Base-by-base conservation (phyloP, 2,888 invertebrate genomes). In the Tanypteryx hageni region DNA sequence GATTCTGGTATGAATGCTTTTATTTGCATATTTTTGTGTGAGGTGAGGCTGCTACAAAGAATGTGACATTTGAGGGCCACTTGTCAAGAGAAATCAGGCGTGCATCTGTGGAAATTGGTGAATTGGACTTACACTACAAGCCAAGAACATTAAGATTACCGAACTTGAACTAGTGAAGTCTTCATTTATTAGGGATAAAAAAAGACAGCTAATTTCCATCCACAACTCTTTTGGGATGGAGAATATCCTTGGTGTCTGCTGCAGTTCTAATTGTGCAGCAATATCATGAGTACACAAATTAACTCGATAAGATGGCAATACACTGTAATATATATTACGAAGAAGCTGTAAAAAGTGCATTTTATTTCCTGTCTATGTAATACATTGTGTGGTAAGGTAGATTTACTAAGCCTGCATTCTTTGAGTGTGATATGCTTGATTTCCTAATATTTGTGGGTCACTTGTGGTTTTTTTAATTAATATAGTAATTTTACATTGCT, bases 21-120 rank as follows among this genome's bases (percentile, higher is more conserved):
- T 31, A 89, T 89, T 89, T 89, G 89, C 64, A 89, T 89, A 89
- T 64, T 89, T 89, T 89, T 89, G 44, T 89, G 44, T 89, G 89
- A 89, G 89, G 44, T 89, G 89, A 64, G 64, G 64, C 89, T 89
- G 64, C 89, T 89, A 68, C 44, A 68, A 89, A 64, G 61, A 89
- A n/a, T 89, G 61, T 89, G 89, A 89, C 89, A 44, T 22, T 44
- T 68, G 89, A 68, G 64, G 89, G 64, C 89, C 68, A 89, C 64
- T 89, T 89, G 44, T 89, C 18, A 64, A 22, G 44, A 68, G 64
- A 64, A 64, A 89, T 64, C 59, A 13, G 64, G 44, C 44, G 64
- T 64, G 68, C 22, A n/a, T 44, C 89, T 64, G 56, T n/a, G 56
- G 64, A 89, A 64, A 56, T 68, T 83, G 44, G 13, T 89, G 64